Conservation (phyloP, 2,113 vertebrate species). For the Lynx canadensis region DNA sequence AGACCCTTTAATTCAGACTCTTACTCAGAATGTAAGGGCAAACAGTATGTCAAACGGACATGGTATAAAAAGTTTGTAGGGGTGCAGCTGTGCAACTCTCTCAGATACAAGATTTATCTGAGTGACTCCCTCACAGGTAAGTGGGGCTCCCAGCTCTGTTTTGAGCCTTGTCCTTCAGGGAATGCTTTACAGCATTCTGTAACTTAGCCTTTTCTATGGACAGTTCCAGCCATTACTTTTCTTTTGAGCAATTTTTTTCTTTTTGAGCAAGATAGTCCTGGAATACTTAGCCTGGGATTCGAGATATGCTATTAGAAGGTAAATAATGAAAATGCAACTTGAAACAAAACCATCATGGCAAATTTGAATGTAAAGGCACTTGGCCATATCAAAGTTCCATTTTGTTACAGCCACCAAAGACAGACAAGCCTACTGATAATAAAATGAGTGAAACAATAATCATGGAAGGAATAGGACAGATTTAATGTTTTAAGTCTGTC, state of each 20-base stretch:
- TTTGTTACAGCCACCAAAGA: neutral
- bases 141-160: neutral
- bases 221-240: neutral
- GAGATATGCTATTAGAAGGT: neutral
- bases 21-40: constrained; percentile 96
- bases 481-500: neutral
- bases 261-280: neutral
- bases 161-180: neutral
- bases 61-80: constrained; percentile 99
- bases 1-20: constrained; percentile 93
- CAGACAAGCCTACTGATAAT: neutral
- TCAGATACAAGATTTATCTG: constrained; percentile 99
- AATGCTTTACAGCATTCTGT: neutral
- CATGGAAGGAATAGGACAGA: neutral
- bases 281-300: neutral
- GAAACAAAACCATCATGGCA: neutral
- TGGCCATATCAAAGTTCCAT: neutral
- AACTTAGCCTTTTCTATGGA: neutral
- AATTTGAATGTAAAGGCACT: neutral
- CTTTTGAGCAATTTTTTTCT: neutral
- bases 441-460: neutral
- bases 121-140: constrained; percentile 97
- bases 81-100: constrained; percentile 98
- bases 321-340: constrained; percentile 33
- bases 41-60: constrained; percentile 96